Evolutionary conservation across 2,888 invertebrate species (phyloP), one percentile per base, ranked within the genome.

Genomic region (Conchocele bisecta): DNA sequence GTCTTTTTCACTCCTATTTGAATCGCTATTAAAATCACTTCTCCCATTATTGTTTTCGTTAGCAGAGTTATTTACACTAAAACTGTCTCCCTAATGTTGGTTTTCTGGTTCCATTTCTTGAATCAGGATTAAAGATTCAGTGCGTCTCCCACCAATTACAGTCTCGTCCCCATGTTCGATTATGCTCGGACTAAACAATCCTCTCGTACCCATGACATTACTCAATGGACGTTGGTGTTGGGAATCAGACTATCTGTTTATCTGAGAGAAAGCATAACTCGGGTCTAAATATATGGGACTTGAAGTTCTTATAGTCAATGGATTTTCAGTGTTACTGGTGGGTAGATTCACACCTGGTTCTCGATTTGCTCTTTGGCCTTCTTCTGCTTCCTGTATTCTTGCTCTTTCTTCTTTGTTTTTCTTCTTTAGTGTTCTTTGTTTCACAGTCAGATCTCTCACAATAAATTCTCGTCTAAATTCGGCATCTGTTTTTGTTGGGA

Each of bases 51-150:
- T n/a, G n/a, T n/a, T n/a, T n/a, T n/a, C n/a, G n/a, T n/a, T n/a
- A n/a, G n/a, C n/a, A n/a, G n/a, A n/a, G n/a, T 13, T 42, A 42
- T 46, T 7, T 46, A 46, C 46, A 46, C 5, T 20, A 46, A 46
- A 46, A 11, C 28, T 46, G 46, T 15, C 5, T 46, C 46, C 46
- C 9, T 11, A 5, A 9, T 5, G 28, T 7, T 13, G 46, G 24
- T 13, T 28, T 5, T 5, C 17, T 7, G 42, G 42, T 5, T 20
- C n/a, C n/a, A n/a, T n/a, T n/a, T n/a, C n/a, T n/a, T n/a, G n/a
- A n/a, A n/a, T n/a, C n/a, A n/a, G n/a, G n/a, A n/a, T n/a, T n/a
- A n/a, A 15, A 24, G 4, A 7, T 28, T 20, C 5, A 28, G 11
- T 46, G 46, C 3, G 46, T 24, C 24, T 13, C 4, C 46, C 46